These are phyloP conservation scores for Pardosa pseudoannulata DNA, from an alignment of 2,888 invertebrate genomes.

Conservation along the genomic window DNA sequence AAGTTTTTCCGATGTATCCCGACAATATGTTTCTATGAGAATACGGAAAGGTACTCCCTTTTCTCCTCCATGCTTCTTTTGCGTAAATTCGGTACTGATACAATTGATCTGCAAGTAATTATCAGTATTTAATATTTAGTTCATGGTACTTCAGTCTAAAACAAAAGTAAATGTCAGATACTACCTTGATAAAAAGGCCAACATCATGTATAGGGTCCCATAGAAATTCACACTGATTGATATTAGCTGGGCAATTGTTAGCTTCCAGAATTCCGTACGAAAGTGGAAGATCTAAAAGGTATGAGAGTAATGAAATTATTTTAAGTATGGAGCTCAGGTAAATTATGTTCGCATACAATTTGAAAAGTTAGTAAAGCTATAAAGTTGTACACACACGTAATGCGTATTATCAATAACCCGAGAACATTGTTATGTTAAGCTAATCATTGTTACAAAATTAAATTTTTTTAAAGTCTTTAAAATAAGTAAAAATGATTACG, in stretches of 20 bases:
- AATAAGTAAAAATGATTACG: too few species aligned
- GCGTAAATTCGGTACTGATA: slow-evolving; percentile 98
- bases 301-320: too few species aligned
- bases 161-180: not conserved
- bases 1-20: slow-evolving; percentile 82
- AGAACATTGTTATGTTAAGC: too few species aligned
- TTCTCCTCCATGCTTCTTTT: slow-evolving; percentile 98
- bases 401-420: too few species aligned
- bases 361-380: too few species aligned
- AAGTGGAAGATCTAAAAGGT: slow-evolving; percentile 84
- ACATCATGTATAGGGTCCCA: slow-evolving; percentile 98
- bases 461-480: too few species aligned
- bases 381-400: too few species aligned
- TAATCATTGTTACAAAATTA: too few species aligned
- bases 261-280: slow-evolving; percentile 94
- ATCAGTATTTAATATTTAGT: not conserved
- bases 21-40: slow-evolving; percentile 88
- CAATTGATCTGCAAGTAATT: slow-evolving; percentile 86
- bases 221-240: slow-evolving; percentile 90
- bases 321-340: too few species aligned
- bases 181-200: slow-evolving; percentile 93
- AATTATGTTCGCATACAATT: too few species aligned
- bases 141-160: not conserved
- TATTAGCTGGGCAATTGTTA: slow-evolving; percentile 83
- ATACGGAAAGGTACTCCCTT: slow-evolving; percentile 96